These are phyloP conservation scores for Alectoris magna DNA, from an alignment of 2,797 vertebrate genomes.

Conservation along the genomic window DNA sequence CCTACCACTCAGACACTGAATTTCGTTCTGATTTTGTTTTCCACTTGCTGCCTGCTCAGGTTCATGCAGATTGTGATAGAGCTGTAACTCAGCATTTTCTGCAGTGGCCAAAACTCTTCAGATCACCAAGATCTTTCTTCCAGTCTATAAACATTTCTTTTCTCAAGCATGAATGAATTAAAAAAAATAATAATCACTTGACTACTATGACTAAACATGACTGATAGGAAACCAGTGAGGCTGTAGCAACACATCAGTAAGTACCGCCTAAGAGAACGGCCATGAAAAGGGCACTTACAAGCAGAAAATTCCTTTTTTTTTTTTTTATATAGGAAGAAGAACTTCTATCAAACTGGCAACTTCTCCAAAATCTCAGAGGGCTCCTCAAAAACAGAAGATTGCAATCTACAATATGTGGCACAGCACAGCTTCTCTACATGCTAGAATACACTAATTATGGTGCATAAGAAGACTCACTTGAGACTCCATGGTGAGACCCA, in stretches of 20 bases:
- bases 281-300: not conserved
- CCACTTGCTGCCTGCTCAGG: not conserved
- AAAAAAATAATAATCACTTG: not conserved
- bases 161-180: not conserved
- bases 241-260: not conserved
- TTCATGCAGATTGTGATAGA: not conserved
- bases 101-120: not conserved
- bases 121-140: not conserved
- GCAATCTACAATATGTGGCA: not conserved
- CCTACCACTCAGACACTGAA: not conserved
- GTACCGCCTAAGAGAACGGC: accelerated
- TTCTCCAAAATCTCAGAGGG: not conserved
- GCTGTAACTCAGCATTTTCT: not conserved
- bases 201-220: not conserved
- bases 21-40: not conserved
- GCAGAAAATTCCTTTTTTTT: not conserved
- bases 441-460: not conserved
- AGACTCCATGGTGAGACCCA: not conserved
- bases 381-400: not conserved
- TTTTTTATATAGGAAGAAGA: no score
- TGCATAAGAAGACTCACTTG: not conserved
- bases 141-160: not conserved
- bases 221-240: not conserved
- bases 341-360: not conserved
- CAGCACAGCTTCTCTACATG: not conserved